Conservation (phyloP, 2,113 vertebrate species). For the Esox niger region DNA sequence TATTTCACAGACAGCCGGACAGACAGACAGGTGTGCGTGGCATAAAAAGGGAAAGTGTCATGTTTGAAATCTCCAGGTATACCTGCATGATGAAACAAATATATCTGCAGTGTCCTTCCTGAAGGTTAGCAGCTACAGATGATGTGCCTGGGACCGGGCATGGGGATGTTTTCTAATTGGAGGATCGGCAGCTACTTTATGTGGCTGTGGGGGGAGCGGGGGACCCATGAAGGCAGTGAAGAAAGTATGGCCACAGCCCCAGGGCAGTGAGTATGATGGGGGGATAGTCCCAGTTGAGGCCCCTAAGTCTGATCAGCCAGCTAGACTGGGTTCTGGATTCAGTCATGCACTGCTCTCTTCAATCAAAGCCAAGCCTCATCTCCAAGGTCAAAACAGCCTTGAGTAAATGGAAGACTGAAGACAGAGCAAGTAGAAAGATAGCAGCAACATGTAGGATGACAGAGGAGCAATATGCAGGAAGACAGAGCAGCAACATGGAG, state of each 20-base stretch:
- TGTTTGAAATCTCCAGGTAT: background rate
- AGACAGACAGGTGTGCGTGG: no score
- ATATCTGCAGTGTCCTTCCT: background rate
- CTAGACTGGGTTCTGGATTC: no score
- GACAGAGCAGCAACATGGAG: background rate
- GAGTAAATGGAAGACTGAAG: constrained; percentile 21
- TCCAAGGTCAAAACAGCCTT: constrained; percentile 14
- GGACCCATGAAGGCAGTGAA: no score
- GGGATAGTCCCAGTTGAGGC: no score
- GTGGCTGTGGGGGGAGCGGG: no score
- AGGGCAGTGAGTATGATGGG: no score
- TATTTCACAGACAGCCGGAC: no score
- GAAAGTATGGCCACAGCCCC: no score
- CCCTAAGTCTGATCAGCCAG: constrained; percentile 17
- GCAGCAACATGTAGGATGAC: background rate
- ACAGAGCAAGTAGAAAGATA: background rate
- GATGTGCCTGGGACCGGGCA: no score
- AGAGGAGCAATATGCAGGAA: background rate
- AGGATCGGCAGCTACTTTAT: no score
- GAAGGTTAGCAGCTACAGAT: background rate
- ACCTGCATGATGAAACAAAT: background rate
- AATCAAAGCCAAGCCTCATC: constrained; percentile 2
- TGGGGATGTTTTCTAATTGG: no score
- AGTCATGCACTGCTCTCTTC: constrained; percentile 7
- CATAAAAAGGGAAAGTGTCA: no score